phyloP scores from a whole-genome alignment of 2,888 invertebrate genomes.

The Pristionchus entomophagus region DNA sequence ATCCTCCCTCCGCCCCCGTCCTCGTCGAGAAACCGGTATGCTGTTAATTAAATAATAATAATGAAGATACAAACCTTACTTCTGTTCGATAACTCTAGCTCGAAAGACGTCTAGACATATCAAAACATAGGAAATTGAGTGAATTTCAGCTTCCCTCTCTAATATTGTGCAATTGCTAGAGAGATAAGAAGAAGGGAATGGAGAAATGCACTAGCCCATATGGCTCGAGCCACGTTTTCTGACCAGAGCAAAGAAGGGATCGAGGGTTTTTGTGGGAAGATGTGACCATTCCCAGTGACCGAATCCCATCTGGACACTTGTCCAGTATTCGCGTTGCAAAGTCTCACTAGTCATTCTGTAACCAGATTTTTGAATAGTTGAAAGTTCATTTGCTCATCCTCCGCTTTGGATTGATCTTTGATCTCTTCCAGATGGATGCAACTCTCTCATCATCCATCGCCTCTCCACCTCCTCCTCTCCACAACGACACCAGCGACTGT shows the following conservation, averaged over 20 bases:
- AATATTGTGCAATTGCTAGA: no score
- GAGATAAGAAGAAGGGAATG: no score
- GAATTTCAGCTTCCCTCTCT: no score
- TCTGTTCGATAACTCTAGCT: no score
- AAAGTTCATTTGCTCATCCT: background rate
- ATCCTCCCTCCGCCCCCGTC: background rate
- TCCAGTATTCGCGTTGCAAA: no score
- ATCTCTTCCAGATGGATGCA: background rate
- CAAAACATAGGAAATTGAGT: no score
- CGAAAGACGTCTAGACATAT: background rate
- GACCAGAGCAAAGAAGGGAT: background rate
- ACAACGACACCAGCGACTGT: conserved; percentile 6
- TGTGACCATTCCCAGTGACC: background rate
- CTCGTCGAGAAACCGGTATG: background rate
- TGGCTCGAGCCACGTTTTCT: background rate
- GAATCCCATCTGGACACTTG: background rate
- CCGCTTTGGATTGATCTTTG: background rate
- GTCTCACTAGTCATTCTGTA: background rate
- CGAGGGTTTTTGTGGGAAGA: background rate
- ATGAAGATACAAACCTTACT: no score
- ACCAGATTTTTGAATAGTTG: background rate
- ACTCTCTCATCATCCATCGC: background rate
- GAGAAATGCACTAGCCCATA: no score
- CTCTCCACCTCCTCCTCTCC: background rate
- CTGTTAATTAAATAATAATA: background rate